Evolutionary conservation across 2,797 vertebrate species (phyloP), one percentile per base, ranked within the genome.

Genomic region (Spheniscus humboldti): DNA sequence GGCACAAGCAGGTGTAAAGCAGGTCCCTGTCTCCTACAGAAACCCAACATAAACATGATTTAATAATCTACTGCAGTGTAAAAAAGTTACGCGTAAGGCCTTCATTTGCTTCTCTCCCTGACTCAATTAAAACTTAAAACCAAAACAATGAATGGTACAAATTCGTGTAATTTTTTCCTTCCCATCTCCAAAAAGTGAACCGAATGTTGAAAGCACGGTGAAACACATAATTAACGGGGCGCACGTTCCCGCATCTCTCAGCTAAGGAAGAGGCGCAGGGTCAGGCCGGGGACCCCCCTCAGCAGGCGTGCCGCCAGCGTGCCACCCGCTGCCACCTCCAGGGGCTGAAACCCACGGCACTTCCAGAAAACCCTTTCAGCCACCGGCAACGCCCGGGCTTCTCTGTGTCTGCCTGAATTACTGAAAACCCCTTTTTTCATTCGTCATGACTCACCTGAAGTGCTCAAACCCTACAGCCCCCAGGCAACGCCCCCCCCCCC

Each of bases 171-270:
- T 6, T 7, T 14, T 17, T 24, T 50, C 28, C 55, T 63, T 52
- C 13, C 13, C 31, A 33, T 1, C 30, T 63, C 23, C 30, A 47
- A n/a, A 60, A 39, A 33, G 28, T 3, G 18, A 27, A 9, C n/a
- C 3, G 50, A 39, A 52, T 0, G 18, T 3, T 33, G 52, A 35
- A 48, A 78, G n/a, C 41, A 8, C 3, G 1, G 31, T 5, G 18
- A 41, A 55, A 22, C 25, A 23, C 9, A 1, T 3, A 7, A 16
- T 3, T 6, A 25, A 11, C 15, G 0, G 22, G 27, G 10, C 17
- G 72, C 22, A 8, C 4, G 13, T 14, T 45, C 41, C 41, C 41
- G 41, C 41, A 41, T 11, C 28, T 28, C 27, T 33, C 41, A 4
- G 35, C 18, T 1, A 13, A 25, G 1, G 6, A 10, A 8, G 7